A percentile compares a stretch with the other conserved stretches of the same genome.
Evolutionary conservation across 2,797 vertebrate species (phyloP).

Genomic region (Rhadinocentrus ornatus): DNA sequence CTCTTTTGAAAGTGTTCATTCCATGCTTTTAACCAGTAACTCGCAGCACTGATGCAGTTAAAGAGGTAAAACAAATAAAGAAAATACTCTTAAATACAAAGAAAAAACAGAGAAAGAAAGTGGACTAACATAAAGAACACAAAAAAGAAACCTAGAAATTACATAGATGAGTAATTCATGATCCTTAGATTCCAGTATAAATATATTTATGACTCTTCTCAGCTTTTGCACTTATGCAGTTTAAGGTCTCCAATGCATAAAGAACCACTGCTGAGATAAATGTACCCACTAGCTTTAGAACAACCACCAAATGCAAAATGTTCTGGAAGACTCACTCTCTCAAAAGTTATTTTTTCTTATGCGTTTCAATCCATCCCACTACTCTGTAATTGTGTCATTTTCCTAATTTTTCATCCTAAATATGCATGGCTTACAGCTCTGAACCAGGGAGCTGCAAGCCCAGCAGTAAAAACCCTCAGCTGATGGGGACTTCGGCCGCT

Average conservation of each 20-base stretch:
- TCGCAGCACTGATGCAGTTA: no score
- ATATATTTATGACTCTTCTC: slow-evolving; percentile 2
- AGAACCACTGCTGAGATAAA: slow-evolving; percentile 3
- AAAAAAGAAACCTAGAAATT: neutral
- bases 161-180: slow-evolving; percentile 8
- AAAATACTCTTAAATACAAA: no score
- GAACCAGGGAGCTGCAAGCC: slow-evolving; percentile 4
- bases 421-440: slow-evolving; percentile 15
- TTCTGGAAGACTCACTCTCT: slow-evolving; percentile 1
- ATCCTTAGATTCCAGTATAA: neutral
- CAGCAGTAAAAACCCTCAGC: slow-evolving; percentile 34
- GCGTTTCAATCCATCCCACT: neutral
- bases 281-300: slow-evolving; percentile 1
- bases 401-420: slow-evolving; percentile 25
- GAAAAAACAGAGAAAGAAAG: no score
- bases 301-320: neutral
- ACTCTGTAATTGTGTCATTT: slow-evolving; percentile 12
- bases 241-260: neutral
- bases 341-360: neutral
- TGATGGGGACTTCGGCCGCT: slow-evolving; percentile 45
- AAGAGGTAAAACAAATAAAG: no score
- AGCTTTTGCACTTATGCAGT: neutral
- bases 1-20: neutral
- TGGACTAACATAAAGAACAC: no score
- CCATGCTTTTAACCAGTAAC: no score